Evolutionary conservation across 2,797 vertebrate species (phyloP).

Genomic region (Buphagus erythrorhynchus): DNA sequence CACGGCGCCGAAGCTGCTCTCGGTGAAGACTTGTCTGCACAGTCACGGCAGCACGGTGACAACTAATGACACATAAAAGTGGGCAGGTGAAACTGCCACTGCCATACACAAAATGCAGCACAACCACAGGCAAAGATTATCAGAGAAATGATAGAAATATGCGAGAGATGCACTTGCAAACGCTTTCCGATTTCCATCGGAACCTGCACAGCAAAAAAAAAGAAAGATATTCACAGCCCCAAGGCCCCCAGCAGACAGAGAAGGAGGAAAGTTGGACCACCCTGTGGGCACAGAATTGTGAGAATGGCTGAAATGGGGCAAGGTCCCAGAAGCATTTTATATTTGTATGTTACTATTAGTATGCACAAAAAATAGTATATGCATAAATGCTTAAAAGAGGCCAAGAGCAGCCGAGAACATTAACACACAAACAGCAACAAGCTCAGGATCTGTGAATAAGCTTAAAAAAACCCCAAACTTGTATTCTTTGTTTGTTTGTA

Average conservation of each 20-base stretch:
- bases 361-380: background rate
- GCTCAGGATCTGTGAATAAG: background rate
- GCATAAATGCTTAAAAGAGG: background rate
- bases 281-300: background rate
- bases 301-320: background rate
- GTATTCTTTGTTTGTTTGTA: background rate
- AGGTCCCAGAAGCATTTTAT: background rate
- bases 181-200: rapidly evolving
- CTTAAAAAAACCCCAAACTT: background rate
- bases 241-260: background rate
- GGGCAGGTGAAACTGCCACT: background rate
- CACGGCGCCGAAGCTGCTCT: background rate
- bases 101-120: rapidly evolving
- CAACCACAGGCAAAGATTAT: background rate
- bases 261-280: background rate
- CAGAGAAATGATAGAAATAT: background rate
- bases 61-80: background rate
- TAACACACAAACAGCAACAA: background rate
- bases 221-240: background rate
- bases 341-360: background rate
- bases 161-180: rapidly evolving
- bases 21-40: background rate
- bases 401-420: background rate
- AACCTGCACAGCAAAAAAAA: background rate
- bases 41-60: background rate